Evolutionary conservation across 2,797 vertebrate species (phyloP).

Genomic region (Zalophus californianus): DNA sequence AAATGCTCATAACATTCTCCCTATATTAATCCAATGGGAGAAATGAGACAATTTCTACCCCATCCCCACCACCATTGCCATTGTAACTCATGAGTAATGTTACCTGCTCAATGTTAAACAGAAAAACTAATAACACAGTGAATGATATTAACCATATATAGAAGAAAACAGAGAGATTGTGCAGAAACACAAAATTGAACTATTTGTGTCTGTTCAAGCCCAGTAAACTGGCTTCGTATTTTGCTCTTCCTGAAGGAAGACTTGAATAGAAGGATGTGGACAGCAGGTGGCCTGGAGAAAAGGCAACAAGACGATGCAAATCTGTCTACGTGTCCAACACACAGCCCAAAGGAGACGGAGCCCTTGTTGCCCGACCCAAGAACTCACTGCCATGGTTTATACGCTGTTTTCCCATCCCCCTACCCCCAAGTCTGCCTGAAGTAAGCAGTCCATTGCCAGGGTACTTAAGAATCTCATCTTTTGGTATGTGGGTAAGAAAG

Average conservation of each 20-base stretch:
- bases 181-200: background rate
- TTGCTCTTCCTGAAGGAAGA: background rate
- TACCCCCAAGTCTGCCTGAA: background rate
- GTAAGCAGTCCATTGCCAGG: background rate
- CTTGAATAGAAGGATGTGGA: background rate
- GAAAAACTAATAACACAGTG: background rate
- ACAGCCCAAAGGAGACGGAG: background rate
- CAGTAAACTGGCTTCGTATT: background rate
- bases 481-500: background rate
- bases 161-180: background rate
- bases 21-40: background rate
- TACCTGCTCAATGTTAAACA: background rate
- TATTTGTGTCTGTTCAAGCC: background rate
- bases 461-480: background rate
- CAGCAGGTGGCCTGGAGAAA: background rate
- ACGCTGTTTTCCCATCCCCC: background rate
- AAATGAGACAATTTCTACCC: background rate
- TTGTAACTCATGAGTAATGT: background rate
- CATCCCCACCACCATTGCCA: background rate
- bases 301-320: rapidly evolving
- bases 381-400: background rate
- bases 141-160: background rate
- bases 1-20: background rate
- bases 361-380: background rate
- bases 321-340: rapidly evolving